Conservation (phyloP, 1,140 invertebrate genomes). For the Ptiloglossa arizonensis region DNA sequence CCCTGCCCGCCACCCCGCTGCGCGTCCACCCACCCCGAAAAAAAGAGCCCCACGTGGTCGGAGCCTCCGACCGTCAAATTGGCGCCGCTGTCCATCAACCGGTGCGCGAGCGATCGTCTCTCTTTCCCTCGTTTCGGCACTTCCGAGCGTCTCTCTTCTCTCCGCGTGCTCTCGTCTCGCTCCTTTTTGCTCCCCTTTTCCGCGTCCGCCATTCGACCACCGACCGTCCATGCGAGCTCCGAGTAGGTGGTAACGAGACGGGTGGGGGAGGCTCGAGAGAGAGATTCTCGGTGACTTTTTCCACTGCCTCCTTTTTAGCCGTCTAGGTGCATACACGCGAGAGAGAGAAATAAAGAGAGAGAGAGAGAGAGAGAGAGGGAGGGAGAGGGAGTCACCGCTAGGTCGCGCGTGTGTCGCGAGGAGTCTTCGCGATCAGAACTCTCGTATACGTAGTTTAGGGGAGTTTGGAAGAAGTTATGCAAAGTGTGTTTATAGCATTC, state of each 20-base stretch:
- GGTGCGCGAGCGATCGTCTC: slow-evolving; percentile 69
- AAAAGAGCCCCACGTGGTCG: slow-evolving; percentile 69
- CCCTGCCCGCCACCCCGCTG: neutral
- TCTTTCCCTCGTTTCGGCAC: slow-evolving; percentile 56
- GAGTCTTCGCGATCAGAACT: too few species aligned
- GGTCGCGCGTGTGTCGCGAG: too few species aligned
- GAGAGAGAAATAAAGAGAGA: too few species aligned
- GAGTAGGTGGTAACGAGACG: slow-evolving; percentile 38
- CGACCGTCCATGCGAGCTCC: slow-evolving; percentile 46
- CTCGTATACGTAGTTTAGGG: too few species aligned
- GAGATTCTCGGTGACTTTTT: slow-evolving; percentile 29
- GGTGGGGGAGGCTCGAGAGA: neutral
- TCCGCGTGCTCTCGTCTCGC: slow-evolving; percentile 41
- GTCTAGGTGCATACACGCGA: too few species aligned
- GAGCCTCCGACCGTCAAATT: slow-evolving; percentile 80
- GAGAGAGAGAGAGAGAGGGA: too few species aligned
- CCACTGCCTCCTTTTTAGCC: neutral
- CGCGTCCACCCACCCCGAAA: slow-evolving; percentile 51
- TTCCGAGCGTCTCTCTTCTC: slow-evolving; percentile 41
- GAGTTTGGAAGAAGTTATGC: too few species aligned
- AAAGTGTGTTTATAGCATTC: too few species aligned
- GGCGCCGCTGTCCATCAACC: slow-evolving; percentile 82
- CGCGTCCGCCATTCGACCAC: slow-evolving; percentile 55
- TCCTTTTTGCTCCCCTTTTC: slow-evolving; percentile 45
- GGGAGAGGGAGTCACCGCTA: too few species aligned